phyloP scores from a whole-genome alignment of 2,888 invertebrate species.

The Dicranocentrus wangi region DNA sequence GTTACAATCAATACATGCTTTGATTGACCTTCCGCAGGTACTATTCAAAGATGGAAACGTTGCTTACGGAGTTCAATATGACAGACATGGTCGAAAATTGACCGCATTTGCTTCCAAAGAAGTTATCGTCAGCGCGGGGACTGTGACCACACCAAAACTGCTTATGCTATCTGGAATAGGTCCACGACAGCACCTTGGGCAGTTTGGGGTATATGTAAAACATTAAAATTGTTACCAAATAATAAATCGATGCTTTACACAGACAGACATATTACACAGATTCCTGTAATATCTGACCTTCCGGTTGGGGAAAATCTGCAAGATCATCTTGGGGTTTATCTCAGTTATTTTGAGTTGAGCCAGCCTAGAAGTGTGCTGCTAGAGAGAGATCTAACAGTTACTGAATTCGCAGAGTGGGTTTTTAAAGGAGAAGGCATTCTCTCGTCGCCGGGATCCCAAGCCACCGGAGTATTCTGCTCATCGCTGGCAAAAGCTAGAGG shows the following conservation, averaged over 20 bases:
- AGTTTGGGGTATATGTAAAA: neutral
- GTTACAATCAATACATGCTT: neutral
- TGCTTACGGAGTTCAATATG: conserved; percentile 46
- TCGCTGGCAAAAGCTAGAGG: conserved; percentile 67
- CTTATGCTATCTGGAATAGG: conserved; percentile 37
- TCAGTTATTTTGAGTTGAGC: conserved; percentile 52
- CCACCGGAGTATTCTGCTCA: conserved; percentile 65
- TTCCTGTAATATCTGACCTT: conserved; percentile 60
- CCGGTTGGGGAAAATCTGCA: conserved; percentile 65
- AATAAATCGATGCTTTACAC: neutral
- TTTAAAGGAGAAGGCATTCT: conserved; percentile 61
- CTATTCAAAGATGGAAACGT: conserved; percentile 28
- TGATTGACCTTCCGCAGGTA: neutral
- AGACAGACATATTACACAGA: conserved; percentile 32
- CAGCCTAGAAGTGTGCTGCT: conserved; percentile 43
- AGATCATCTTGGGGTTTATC: conserved; percentile 60
- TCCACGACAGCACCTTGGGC: neutral
- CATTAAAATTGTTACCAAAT: neutral
- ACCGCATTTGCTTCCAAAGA: conserved; percentile 22
- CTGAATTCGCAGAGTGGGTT: conserved; percentile 55
- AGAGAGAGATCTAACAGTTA: conserved; percentile 60
- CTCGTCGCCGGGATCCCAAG: conserved; percentile 56
- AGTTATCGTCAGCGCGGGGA: conserved; percentile 25
- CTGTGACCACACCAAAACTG: conserved; percentile 8
- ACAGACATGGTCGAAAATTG: conserved; percentile 58